A percentile compares a stretch with the other conserved stretches of the same genome.
Conservation (phyloP, 1,140 invertebrate species). For the Reticulitermes speratus region DNA sequence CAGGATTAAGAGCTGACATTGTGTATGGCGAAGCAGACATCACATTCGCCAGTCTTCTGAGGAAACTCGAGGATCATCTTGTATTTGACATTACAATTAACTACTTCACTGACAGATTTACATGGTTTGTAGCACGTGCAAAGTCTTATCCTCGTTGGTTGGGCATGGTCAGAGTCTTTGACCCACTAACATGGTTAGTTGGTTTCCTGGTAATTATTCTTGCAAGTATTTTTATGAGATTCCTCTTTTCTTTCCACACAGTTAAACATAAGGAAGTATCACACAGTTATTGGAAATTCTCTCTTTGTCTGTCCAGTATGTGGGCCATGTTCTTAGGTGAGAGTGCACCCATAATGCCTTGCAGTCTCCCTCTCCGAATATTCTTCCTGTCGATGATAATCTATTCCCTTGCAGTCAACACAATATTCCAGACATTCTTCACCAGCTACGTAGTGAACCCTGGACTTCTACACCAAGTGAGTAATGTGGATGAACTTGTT, state of each 20-base stretch:
- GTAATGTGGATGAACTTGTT: background rate
- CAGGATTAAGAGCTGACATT: background rate
- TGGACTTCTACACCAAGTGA: background rate
- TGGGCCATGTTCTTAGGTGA: background rate
- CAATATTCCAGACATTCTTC: background rate
- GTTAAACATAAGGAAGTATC: background rate
- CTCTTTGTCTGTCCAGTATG: background rate
- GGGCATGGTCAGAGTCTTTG: background rate
- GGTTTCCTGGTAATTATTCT: background rate
- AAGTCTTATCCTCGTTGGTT: background rate
- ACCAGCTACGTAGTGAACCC: background rate
- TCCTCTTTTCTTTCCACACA: background rate
- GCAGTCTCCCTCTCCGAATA: background rate
- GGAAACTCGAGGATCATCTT: background rate
- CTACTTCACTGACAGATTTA: background rate
- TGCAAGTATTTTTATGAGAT: background rate
- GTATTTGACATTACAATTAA: background rate
- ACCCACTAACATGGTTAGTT: background rate
- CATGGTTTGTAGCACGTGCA: background rate
- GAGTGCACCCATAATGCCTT: background rate
- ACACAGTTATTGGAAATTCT: background rate
- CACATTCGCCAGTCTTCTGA: background rate
- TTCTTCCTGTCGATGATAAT: constrained; percentile 1
- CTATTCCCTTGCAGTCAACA: background rate
- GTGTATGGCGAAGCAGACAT: background rate